These are phyloP conservation scores for Mizuhopecten yessoensis DNA, from an alignment of 1,140 invertebrate species.

Conservation along the genomic window DNA sequence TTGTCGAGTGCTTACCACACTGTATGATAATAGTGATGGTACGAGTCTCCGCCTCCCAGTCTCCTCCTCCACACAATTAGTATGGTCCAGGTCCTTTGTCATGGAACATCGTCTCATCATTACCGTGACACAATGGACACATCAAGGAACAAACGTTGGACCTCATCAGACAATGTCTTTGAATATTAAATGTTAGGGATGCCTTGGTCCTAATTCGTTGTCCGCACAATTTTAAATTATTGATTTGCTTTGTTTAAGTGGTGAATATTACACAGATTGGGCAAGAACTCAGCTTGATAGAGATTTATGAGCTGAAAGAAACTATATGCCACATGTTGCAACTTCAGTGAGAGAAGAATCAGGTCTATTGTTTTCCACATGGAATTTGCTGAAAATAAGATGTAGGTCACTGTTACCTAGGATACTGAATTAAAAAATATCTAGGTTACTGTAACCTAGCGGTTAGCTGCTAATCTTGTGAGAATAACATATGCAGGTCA, in stretches of 20 bases:
- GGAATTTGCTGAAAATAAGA: not conserved
- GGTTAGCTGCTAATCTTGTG: no score
- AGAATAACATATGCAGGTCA: no score
- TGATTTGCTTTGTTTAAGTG: not conserved
- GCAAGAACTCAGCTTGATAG: not conserved
- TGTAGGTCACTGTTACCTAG: not conserved
- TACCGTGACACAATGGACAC: not conserved
- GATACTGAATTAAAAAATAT: no score
- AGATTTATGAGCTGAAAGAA: not conserved
- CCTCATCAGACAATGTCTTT: not conserved
- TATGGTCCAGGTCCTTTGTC: not conserved
- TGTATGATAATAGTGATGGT: no score
- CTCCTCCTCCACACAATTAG: no score
- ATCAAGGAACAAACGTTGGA: not conserved
- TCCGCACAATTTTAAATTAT: not conserved
- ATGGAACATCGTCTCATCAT: not conserved
- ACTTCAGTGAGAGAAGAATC: not conserved
- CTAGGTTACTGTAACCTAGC: no score
- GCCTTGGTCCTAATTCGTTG: not conserved
- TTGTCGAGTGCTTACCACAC: no score
- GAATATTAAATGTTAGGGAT: not conserved
- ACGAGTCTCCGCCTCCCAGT: no score
- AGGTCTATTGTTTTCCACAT: not conserved
- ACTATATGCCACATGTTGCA: slow-evolving; percentile 1
- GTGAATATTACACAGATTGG: not conserved